A percentile compares a stretch with the other conserved stretches of the same genome.
phyloP scores from a whole-genome alignment of 2,888 invertebrate genomes.

The Microdon myrmicae region DNA sequence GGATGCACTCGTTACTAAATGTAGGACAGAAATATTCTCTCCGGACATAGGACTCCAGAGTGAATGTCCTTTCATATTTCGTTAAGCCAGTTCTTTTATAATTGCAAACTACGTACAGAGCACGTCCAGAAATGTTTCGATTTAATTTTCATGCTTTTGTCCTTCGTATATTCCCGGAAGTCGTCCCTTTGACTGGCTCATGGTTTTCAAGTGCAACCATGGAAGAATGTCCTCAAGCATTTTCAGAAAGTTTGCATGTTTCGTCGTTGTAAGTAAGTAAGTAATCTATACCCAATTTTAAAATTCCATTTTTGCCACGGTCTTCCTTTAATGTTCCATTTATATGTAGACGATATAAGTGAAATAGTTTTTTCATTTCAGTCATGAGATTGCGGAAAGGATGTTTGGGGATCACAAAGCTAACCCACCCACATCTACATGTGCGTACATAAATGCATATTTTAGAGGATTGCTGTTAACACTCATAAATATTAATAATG shows the following conservation, averaged over 20 bases:
- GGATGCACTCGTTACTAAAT: constrained; percentile 2
- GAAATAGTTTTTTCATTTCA: no score
- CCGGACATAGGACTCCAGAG: no score
- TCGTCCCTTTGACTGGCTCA: constrained; percentile 18
- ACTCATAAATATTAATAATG: constrained; percentile 49
- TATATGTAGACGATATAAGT: no score
- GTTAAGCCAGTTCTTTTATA: constrained; percentile 1
- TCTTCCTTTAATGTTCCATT: no score
- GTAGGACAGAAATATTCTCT: constrained; percentile 1
- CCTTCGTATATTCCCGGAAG: constrained; percentile 6
- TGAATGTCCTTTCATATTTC: constrained; percentile 19
- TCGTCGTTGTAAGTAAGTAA: no score
- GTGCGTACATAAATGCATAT: constrained; percentile 8
- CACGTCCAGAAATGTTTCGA: constrained; percentile 7
- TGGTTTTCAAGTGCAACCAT: constrained; percentile 24
- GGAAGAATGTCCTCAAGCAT: no score
- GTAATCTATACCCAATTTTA: no score
- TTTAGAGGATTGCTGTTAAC: constrained; percentile 40
- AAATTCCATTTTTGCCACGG: no score
- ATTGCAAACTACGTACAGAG: constrained; percentile 1
- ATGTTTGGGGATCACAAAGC: constrained; percentile 14
- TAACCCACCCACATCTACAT: no score
- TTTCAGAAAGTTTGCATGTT: no score
- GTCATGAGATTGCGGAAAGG: no score
- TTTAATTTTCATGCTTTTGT: constrained; percentile 8